A percentile compares a stretch with the other conserved stretches of the same genome.
Conservation (phyloP, 2,113 vertebrate species). For the Gopherus flavomarginatus region DNA sequence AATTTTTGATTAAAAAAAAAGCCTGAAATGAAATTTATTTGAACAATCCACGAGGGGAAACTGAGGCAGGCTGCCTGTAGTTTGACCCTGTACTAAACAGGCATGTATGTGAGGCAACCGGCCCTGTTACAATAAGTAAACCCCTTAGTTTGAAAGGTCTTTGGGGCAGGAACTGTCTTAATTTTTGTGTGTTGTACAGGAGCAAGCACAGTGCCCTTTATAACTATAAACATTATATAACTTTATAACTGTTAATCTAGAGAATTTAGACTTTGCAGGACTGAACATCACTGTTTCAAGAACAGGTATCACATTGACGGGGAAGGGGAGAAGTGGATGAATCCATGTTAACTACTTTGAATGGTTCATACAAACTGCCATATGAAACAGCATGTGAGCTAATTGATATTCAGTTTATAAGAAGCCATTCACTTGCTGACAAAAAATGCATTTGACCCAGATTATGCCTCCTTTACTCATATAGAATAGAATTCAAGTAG, state of each 20-base stretch:
- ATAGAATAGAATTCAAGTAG: not conserved
- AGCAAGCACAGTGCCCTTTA: too few species aligned
- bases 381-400: not conserved
- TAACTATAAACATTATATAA: too few species aligned
- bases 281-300: not conserved
- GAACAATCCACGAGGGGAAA: too few species aligned
- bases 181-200: too few species aligned
- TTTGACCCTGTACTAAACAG: too few species aligned
- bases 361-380: not conserved
- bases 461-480: accelerated
- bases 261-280: not conserved
- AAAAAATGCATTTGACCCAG: not conserved
- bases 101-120: too few species aligned
- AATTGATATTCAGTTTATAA: not conserved
- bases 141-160: too few species aligned
- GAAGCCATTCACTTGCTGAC: not conserved
- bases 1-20: too few species aligned
- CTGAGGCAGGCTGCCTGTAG: too few species aligned
- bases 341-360: not conserved
- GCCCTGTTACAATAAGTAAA: too few species aligned
- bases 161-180: too few species aligned
- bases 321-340: not conserved
- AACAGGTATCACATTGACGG: not conserved
- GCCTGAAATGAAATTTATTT: too few species aligned
- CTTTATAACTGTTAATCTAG: not conserved